Base-by-base conservation (phyloP, 2,797 vertebrate species). In the Lithobates pipiens region DNA sequence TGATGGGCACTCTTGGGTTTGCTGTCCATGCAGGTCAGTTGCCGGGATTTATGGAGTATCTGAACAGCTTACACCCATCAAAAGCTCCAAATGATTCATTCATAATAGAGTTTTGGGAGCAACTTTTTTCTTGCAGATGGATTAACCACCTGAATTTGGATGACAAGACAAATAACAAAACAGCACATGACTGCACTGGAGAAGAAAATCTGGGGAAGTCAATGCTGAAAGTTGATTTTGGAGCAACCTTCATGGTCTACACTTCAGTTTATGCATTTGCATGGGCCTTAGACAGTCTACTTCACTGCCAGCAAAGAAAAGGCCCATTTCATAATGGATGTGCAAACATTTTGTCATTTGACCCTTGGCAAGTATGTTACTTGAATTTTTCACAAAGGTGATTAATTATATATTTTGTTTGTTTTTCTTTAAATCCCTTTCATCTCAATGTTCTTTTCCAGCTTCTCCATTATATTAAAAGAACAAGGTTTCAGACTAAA, bases 1-100 rank as follows among this genome's bases (percentile, higher is more conserved):
- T 86, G 36, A 15, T 21, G 18, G 85, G 74, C 21, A 80, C 85
- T 1, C 46, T 86, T 34, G 85, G 79, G 21, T 86, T 86, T 86
- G 79, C 79, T 5, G n/a, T 81, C 3, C 63, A 76, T 46, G 63
- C 32, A 11, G 72, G 78, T 0, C 46, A 76, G 34, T 82, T 86
- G 50, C 18, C 46, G 10, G 78, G 85, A 16, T 86, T 86, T 36
- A 0, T 32, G 23, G 73, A 86, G n/a, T 36, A 85, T 44, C 18
- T 82, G 2, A 63, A 80, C 7, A 72, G n/a, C 25, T 6, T 86
- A 27, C 34, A 76, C 23, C 79, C 78, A 7, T 76, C 42, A 21
- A 63, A 42, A 27, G 34, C 8, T 44, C 13, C 21, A 7, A 18
- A 36, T 63, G 73, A 77, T 77, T 0, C 9, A 1, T 77, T 86